Evolutionary conservation across 2,797 vertebrate genomes (phyloP).

Genomic region (Notamacropus eugenii): DNA sequence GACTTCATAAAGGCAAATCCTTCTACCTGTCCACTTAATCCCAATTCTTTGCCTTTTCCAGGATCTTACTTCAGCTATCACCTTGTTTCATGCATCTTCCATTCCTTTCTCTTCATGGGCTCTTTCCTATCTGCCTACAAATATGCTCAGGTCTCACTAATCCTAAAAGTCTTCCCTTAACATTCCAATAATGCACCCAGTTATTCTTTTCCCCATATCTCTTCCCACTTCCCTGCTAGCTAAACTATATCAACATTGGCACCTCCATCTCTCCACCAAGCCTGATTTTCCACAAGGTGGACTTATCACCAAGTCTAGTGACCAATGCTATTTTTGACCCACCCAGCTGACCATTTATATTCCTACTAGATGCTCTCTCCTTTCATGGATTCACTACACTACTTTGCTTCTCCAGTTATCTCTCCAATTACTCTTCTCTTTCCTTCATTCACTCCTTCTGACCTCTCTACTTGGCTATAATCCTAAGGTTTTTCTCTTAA

Average conservation of each 20-base stretch:
- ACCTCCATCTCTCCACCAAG: not conserved
- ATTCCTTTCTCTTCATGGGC: not conserved
- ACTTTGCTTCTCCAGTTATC: not conserved
- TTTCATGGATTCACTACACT: not conserved
- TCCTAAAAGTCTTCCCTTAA: not conserved
- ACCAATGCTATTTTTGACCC: not conserved
- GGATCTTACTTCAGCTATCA: not conserved
- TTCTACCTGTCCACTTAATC: not conserved
- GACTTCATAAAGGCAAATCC: not conserved
- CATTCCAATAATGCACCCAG: not conserved
- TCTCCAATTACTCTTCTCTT: not conserved
- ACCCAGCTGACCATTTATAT: not conserved
- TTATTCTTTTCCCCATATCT: not conserved
- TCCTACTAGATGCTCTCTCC: not conserved
- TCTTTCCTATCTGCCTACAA: not conserved
- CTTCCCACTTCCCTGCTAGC: not conserved
- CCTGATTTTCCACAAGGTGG: not conserved
- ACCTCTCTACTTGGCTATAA: not conserved
- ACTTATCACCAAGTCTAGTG: not conserved
- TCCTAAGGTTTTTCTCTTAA: not conserved
- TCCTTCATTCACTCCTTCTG: not conserved
- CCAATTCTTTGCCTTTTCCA: not conserved
- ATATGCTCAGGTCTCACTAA: not conserved
- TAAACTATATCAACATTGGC: not conserved
- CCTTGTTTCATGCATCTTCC: not conserved